Conservation (phyloP, 2,797 vertebrate genomes). For the Nyctibius grandis region DNA sequence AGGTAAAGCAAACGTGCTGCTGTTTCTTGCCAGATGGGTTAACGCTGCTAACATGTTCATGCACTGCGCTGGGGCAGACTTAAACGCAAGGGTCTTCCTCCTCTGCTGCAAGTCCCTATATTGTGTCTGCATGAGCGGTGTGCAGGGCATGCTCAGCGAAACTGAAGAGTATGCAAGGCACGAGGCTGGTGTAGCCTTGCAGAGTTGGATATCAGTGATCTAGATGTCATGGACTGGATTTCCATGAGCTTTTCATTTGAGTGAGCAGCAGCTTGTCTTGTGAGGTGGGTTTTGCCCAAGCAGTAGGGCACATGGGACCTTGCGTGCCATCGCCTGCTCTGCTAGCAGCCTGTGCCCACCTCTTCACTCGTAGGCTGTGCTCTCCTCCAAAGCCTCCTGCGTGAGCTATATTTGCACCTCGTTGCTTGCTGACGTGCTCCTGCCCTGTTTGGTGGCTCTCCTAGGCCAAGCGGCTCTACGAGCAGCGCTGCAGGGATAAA, state of each 20-base stretch:
- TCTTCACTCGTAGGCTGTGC: rapidly evolving
- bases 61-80: rapidly evolving
- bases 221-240: neutral
- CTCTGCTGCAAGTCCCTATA: neutral
- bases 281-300: neutral
- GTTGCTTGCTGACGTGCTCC: rapidly evolving
- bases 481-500: conserved; percentile 93
- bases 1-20: conserved; percentile 74
- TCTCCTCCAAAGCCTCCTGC: neutral
- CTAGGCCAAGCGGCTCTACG: conserved; percentile 89
- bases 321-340: rapidly evolving
- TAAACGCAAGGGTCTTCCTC: neutral
- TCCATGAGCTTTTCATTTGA: neutral
- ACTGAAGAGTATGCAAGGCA: rapidly evolving
- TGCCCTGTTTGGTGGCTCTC: neutral
- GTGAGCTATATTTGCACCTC: neutral
- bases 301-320: too few species aligned
- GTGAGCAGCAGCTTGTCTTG: neutral
- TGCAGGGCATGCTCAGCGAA: neutral
- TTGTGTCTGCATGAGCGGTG: neutral
- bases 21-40: neutral
- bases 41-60: neutral
- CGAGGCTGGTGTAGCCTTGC: rapidly evolving
- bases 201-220: neutral
- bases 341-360: neutral